Evolutionary conservation across 2,888 invertebrate genomes (phyloP).

Genomic region (Latrodectus hesperus): DNA sequence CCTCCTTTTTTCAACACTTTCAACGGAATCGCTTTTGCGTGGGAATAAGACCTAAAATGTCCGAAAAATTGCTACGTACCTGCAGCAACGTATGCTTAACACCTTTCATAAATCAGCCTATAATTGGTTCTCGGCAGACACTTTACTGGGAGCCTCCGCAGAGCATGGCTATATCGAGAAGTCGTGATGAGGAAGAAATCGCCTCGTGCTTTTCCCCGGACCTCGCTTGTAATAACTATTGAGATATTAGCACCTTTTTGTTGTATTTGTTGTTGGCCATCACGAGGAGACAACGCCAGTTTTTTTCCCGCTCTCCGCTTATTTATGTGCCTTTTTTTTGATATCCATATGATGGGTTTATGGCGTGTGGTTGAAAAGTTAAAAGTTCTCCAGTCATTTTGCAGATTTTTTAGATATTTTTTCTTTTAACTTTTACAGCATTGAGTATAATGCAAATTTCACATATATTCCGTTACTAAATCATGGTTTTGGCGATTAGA

Average conservation of each 20-base stretch:
- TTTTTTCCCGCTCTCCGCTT: neutral
- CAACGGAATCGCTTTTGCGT: neutral
- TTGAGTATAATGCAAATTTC: too few species aligned
- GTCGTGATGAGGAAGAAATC: conserved; percentile 54
- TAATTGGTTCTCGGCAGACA: conserved; percentile 53
- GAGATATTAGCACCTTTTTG: conserved; percentile 66
- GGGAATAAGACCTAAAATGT: conserved; percentile 11
- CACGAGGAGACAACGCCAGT: neutral
- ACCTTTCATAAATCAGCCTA: conserved; percentile 51
- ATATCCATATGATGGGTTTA: conserved; percentile 2
- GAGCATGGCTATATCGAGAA: conserved; percentile 17
- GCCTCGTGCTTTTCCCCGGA: neutral
- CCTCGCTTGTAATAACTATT: conserved; percentile 41
- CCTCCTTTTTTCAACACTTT: neutral
- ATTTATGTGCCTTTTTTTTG: neutral
- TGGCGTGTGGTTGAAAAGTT: conserved; percentile 38
- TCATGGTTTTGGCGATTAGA: too few species aligned
- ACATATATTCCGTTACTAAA: too few species aligned
- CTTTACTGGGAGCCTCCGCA: conserved; percentile 22
- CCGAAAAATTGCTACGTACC: conserved; percentile 29
- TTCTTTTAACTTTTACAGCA: too few species aligned
- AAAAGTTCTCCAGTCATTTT: conserved; percentile 11
- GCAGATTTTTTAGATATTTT: neutral
- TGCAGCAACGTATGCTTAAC: neutral
- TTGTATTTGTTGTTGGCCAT: conserved; percentile 44